These are phyloP conservation scores for Chlorops oryzae DNA, from an alignment of 1,140 invertebrate species.

Conservation along the genomic window DNA sequence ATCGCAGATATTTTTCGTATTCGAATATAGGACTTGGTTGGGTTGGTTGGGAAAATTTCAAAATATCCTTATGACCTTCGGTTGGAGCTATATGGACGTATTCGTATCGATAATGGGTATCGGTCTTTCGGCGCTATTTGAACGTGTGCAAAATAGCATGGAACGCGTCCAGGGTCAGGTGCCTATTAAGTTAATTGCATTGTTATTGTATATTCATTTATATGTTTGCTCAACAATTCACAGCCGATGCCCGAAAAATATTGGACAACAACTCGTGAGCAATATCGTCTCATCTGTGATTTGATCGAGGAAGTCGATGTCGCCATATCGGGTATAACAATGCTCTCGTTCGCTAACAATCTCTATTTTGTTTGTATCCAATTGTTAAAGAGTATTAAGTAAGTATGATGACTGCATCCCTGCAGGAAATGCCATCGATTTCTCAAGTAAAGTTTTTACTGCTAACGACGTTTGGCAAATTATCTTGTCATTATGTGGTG, in stretches of 20 bases:
- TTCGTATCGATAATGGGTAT: constrained; percentile 38
- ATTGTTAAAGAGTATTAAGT: constrained; percentile 41
- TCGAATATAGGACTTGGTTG: constrained; percentile 32
- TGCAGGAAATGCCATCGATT: too few species aligned
- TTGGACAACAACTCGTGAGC: constrained; percentile 26
- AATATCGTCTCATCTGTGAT: constrained; percentile 34
- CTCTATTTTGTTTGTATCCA: constrained; percentile 45
- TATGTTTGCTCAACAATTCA: too few species aligned
- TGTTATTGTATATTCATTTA: too few species aligned
- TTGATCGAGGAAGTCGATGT: constrained; percentile 33
- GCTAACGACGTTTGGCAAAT: background rate
- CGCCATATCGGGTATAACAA: constrained; percentile 32
- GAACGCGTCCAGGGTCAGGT: constrained; percentile 11
- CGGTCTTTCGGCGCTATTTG: constrained; percentile 28
- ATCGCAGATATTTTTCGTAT: constrained; percentile 30
- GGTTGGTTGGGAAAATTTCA: constrained; percentile 31
- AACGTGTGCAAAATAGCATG: constrained; percentile 19
- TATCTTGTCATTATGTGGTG: too few species aligned
- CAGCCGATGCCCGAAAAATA: constrained; percentile 27
- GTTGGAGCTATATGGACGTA: constrained; percentile 41
- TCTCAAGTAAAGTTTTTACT: background rate
- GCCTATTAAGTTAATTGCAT: constrained; percentile 48
- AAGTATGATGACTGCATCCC: too few species aligned
- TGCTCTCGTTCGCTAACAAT: constrained; percentile 41
- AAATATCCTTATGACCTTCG: constrained; percentile 37